phyloP scores from a whole-genome alignment of 2,888 invertebrate species.

The Eurytoma adleriae region DNA sequence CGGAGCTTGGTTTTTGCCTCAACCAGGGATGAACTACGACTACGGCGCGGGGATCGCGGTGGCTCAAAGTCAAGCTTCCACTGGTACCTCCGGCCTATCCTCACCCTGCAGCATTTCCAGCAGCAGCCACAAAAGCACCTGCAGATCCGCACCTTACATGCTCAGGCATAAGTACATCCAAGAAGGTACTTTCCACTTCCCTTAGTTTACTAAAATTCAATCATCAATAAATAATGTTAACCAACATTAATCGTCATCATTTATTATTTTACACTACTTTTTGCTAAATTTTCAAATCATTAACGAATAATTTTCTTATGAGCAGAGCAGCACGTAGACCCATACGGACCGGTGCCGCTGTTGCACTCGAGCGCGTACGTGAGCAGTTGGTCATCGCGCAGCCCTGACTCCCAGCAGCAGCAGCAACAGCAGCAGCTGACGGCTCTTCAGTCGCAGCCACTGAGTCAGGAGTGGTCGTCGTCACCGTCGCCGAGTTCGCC shows the following conservation, averaged over 20 bases:
- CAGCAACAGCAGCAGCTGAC: slow-evolving; percentile 61
- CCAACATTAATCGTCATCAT: too few species aligned
- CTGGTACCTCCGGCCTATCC: slow-evolving; percentile 65
- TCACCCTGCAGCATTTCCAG: slow-evolving; percentile 68
- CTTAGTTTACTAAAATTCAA: background rate
- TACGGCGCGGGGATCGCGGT: slow-evolving; percentile 70
- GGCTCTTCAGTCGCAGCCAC: slow-evolving; percentile 22
- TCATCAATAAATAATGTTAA: too few species aligned
- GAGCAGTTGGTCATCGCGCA: slow-evolving; percentile 72
- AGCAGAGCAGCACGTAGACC: slow-evolving; percentile 65
- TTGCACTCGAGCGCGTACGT: slow-evolving; percentile 73
- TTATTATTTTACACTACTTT: too few species aligned
- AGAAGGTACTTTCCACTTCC: slow-evolving; percentile 65
- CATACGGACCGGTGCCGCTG: slow-evolving; percentile 71
- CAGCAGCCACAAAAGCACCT: slow-evolving; percentile 69
- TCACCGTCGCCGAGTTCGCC: slow-evolving; percentile 71
- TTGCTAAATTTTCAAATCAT: too few species aligned
- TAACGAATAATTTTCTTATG: too few species aligned
- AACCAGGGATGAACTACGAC: slow-evolving; percentile 73
- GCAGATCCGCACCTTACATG: slow-evolving; percentile 72
- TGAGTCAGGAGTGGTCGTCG: slow-evolving; percentile 70
- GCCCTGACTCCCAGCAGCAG: slow-evolving; percentile 67
- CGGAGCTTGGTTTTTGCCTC: slow-evolving; percentile 75
- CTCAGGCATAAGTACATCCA: slow-evolving; percentile 73
- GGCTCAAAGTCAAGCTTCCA: slow-evolving; percentile 70